A percentile compares a stretch with the other conserved stretches of the same genome.
These are phyloP conservation scores for Erebia palarica DNA, from an alignment of 2,888 invertebrate genomes.

Conservation along the genomic window DNA sequence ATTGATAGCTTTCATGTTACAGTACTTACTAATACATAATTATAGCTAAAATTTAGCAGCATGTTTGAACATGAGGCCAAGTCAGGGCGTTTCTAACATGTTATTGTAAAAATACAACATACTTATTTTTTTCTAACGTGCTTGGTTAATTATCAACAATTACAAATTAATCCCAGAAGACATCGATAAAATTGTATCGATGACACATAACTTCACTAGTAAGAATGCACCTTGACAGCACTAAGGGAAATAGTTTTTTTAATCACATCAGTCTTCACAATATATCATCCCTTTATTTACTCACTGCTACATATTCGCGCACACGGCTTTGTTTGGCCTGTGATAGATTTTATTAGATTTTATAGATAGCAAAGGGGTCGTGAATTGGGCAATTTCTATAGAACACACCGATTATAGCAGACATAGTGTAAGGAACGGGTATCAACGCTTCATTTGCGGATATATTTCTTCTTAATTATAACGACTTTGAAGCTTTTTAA, in stretches of 20 bases:
- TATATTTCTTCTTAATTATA: not conserved
- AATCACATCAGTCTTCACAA: constrained; percentile 76
- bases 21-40: too few relatives aligned
- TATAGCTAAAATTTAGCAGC: too few relatives aligned
- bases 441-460: constrained; percentile 14
- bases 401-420: constrained; percentile 44
- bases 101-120: too few relatives aligned
- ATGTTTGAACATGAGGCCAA: too few relatives aligned
- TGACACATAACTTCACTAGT: constrained; percentile 48
- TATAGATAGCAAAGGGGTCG: constrained; percentile 59
- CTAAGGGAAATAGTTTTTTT: constrained; percentile 78
- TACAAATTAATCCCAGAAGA: not conserved
- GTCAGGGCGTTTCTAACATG: too few relatives aligned
- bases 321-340: constrained; percentile 63
- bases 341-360: constrained; percentile 54
- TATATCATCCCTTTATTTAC: constrained; percentile 81
- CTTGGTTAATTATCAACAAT: not conserved
- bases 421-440: constrained; percentile 48
- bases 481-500: too few relatives aligned
- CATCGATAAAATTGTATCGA: constrained; percentile 39
- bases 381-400: constrained; percentile 51
- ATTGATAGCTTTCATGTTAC: too few relatives aligned
- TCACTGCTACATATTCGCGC: constrained; percentile 76
- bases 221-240: constrained; percentile 78
- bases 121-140: too few relatives aligned